A percentile compares a stretch with the other conserved stretches of the same genome.
Conservation (phyloP, 2,797 vertebrate species). For the Fratercula arctica region DNA sequence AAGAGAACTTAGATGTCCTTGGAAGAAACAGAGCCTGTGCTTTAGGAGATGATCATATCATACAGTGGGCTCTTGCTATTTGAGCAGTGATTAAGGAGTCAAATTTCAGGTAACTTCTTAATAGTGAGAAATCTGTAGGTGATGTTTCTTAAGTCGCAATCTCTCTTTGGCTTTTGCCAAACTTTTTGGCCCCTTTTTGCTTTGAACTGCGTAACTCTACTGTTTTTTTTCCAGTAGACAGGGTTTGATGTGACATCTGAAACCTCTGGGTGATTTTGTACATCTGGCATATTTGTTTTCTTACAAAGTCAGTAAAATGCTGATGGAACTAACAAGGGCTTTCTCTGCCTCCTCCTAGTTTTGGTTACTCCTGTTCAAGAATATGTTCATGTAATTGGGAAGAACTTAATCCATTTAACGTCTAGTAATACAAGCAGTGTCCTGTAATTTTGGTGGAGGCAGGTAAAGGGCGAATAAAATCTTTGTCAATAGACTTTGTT, state of each 20-base stretch:
- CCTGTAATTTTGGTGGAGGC: neutral
- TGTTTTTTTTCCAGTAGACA: neutral
- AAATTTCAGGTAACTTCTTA: neutral
- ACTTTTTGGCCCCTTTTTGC: neutral
- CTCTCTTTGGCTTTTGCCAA: neutral
- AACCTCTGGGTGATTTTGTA: neutral
- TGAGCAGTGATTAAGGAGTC: neutral
- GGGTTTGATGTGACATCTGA: neutral
- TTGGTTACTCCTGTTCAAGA: neutral
- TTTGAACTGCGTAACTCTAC: neutral
- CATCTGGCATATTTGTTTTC: neutral
- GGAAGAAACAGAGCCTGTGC: neutral
- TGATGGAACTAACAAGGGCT: neutral
- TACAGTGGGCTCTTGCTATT: neutral
- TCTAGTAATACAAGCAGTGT: neutral
- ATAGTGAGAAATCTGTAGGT: neutral
- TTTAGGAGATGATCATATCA: neutral
- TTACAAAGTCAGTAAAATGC: neutral
- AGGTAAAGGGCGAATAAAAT: neutral
- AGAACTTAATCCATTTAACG: neutral
- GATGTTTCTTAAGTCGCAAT: neutral
- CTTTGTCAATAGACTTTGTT: neutral
- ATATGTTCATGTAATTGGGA: neutral
- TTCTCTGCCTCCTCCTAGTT: neutral
- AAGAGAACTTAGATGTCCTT: neutral